Base-by-base conservation (phyloP, 2,888 invertebrate genomes). In the Dicyrtoma fusca region DNA sequence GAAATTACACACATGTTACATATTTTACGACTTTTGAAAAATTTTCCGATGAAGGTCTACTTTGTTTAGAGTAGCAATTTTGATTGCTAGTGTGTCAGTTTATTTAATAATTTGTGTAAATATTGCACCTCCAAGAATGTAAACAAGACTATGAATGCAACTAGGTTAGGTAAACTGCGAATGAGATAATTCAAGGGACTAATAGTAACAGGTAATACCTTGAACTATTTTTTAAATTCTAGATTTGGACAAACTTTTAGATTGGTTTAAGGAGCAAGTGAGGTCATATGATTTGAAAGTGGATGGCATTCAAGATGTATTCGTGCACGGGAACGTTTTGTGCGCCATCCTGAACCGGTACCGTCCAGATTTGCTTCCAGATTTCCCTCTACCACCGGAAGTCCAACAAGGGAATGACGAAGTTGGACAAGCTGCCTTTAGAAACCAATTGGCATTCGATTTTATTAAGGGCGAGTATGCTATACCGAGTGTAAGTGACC, bases 361-460 rank as follows among this genome's bases (percentile, higher is more conserved):
- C 53, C 75, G 80, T 11, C 77, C 77, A 42, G 80, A 80, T 74
- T 73, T 80, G 49, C 74, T 80, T n/a, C 73, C 73, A 6, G 76
- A 77, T 26, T 77, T 63, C 47, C 77, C 77, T 11, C 49, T 77
- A 10, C 76, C 76, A 5, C 69, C 73, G 1, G 71, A 75, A 68
- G 66, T 79, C 19, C 74, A 78, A 45, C 69, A 74, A 26, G 74
- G 73, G 14, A 62, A 71, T 62, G 71, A 70, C 34, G 45, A 74
- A 2, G 17, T 23, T 2, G 74, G 68, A 19, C 59, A 62, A 53
- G 71, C 71, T 19, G 71, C 65, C 6, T 74, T 71, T 45, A 64
- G 74, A 61, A 80, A 80, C 69, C 77, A 80, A 70, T 62, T 77
- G 0, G 74, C 75, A 21, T 78, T 80, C 73, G 78, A 79, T 57